Evolutionary conservation across 92 coral and sea anemone genomes (phyloP), one percentile per base, ranked within the genome.

Genomic region (Virgularia gustaviana): DNA sequence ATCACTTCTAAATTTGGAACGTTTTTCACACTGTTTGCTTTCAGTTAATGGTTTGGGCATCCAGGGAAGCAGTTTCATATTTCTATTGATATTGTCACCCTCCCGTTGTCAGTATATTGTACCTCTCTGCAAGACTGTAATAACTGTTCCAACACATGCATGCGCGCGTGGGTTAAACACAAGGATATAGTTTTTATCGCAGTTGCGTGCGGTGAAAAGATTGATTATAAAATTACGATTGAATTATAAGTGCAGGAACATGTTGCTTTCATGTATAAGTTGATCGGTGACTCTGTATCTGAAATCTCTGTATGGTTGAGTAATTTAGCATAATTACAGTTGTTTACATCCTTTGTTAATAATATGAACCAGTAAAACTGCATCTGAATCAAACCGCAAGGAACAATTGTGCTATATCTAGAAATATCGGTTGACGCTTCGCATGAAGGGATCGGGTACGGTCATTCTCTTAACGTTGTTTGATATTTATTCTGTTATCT

Each of bases 1-100:
- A 68, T 68, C 75, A 68, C 30, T 68, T 68, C 75, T 68, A 68
- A 49, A 49, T 68, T 49, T 68, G 75, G 45, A 68, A 61, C 51
- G 75, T 68, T 68, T 68, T 68, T 47, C 34, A 30, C 28, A 27
- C 51, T 68, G 49, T 68, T 53, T 68, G 49, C 60, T 68, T 68
- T 68, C 51, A 30, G 60, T 68, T 31, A 49, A 30, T 49, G 41
- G 2, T 4, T 30, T 49, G 16, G 57, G 32, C 59, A 13, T 25
- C 19, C 25, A 68, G 51, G 49, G 49, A 49, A 61, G 22, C 47
- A 30, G 30, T 68, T 32, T 49, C n/a, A 68, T 68, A 49, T 49
- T n/a, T 41, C 58, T 20, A 8, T 45, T 30, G 62, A 23, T 45
- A 68, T 49, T 59, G 61, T 68, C 45, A 36, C 28, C 32, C 38